Evolutionary conservation across 2,888 invertebrate species (phyloP), one percentile per base, ranked within the genome.

Genomic region (Calameuta pallipes): DNA sequence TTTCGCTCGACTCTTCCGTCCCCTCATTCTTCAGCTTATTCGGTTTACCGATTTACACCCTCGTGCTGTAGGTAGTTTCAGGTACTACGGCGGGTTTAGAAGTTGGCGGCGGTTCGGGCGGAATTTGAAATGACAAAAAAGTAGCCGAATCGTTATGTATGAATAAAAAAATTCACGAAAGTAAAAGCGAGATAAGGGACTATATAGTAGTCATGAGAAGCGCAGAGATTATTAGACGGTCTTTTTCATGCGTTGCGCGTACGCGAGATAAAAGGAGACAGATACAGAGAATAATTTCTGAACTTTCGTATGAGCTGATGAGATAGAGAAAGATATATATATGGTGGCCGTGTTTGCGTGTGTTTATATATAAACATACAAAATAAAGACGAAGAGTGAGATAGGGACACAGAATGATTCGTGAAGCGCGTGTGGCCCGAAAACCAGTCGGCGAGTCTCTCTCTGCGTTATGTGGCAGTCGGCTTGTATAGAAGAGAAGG

Each of bases 361-460:
- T 56, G 56, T 56, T 56, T 56, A 56, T 56, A 56, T 56, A 56
- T 56, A 56, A 56, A 56, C 1, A 23, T 56, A 56, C 23, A 23
- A 56, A 23, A 9, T 23, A 56, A 56, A 56, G 56, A 56, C 56
- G 23, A 56, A 23, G 71, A 31, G 71, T 13, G 31, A 34, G 71
- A 34, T 15, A 23, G 31, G 9, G 31, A 34, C 13, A 34, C 30
- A 23, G 31, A 31, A 31, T 31, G 15, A 71, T 71, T 71, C 71
- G 13, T 71, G 71, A 71, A 71, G 71, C 31, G 33, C 33, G 71
- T 71, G 71, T 71, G 71, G 71, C 71, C 71, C 33, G 71, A 71
- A 71, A 71, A 71, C 71, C 31, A 71, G 71, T 71, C 71, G 71
- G 71, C 33, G 56, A 56, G 56, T 56, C 56, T 56, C 23, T 56